A percentile compares a stretch with the other conserved stretches of the same genome.
These are phyloP conservation scores for Borostomias antarcticus DNA, from an alignment of 2,797 vertebrate genomes.

Conservation along the genomic window DNA sequence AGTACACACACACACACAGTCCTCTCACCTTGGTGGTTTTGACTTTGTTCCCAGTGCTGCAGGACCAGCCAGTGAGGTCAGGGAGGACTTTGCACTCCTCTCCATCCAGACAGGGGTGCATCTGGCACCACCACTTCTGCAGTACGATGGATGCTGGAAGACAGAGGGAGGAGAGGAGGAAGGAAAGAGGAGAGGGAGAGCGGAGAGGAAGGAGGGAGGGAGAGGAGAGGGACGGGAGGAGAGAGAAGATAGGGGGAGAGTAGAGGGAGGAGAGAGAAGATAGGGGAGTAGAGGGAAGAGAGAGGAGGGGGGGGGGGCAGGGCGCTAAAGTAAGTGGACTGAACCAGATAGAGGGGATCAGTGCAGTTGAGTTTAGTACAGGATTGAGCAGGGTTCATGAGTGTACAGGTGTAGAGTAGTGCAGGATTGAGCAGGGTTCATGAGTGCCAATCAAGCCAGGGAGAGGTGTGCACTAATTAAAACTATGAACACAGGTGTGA, in stretches of 20 bases:
- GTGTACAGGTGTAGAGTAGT: neutral
- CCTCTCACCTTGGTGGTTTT: constrained; percentile 83
- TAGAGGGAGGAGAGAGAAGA: neutral
- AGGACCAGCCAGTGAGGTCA: constrained; percentile 82
- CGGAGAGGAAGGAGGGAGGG: neutral
- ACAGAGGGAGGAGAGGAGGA: neutral
- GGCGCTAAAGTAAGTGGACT: neutral
- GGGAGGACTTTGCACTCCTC: constrained; percentile 81
- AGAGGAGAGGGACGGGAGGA: neutral
- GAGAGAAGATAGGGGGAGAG: neutral
- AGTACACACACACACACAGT: neutral
- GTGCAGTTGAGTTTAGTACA: neutral
- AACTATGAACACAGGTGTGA: too few species aligned
- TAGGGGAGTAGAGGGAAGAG: neutral
- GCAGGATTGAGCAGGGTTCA: neutral
- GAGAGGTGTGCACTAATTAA: too few species aligned
- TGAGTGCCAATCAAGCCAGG: too few species aligned
- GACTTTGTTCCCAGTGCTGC: constrained; percentile 83
- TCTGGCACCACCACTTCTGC: constrained; percentile 86
- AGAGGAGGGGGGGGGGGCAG: neutral
- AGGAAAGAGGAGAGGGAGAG: neutral
- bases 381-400: neutral
- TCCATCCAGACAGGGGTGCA: constrained; percentile 81
- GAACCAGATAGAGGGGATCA: neutral
- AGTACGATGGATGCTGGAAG: constrained; percentile 77